These are phyloP conservation scores for Sphaeramia orbicularis DNA, from an alignment of 2,797 vertebrate species.

Conservation along the genomic window DNA sequence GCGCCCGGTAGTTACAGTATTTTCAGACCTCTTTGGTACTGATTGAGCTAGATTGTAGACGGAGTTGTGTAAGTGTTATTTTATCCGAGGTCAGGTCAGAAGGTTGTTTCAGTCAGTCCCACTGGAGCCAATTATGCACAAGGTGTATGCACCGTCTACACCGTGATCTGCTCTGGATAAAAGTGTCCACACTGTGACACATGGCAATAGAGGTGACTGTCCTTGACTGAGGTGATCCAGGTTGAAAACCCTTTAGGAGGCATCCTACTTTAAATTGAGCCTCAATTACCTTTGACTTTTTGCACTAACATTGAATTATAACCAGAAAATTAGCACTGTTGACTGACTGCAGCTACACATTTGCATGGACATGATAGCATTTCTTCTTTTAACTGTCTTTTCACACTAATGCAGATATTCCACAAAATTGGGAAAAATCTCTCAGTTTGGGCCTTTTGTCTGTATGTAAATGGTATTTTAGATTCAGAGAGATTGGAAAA, in stretches of 20 bases:
- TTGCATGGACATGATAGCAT: too few species aligned
- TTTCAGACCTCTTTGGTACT: slow-evolving; percentile 34
- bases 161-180: slow-evolving; percentile 23
- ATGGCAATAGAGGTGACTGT: slow-evolving; percentile 32
- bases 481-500: too few species aligned
- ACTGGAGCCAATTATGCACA: slow-evolving; percentile 55
- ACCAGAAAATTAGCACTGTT: not conserved
- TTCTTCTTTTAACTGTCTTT: too few species aligned
- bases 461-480: too few species aligned
- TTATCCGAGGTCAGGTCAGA: slow-evolving; percentile 54
- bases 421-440: too few species aligned
- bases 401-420: too few species aligned
- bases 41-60: slow-evolving; percentile 9
- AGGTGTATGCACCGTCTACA: slow-evolving; percentile 25
- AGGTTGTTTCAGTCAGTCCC: slow-evolving; percentile 48
- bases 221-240: slow-evolving; percentile 38
- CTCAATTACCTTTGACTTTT: not conserved
- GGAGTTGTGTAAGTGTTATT: slow-evolving; percentile 29
- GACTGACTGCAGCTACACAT: too few species aligned
- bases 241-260: slow-evolving; percentile 13
- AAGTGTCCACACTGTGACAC: slow-evolving; percentile 39
- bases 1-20: not conserved
- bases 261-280: not conserved
- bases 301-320: not conserved
- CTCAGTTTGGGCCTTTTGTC: too few species aligned